Conservation (phyloP, 2,888 invertebrate species). For the Mesoligia furuncula region DNA sequence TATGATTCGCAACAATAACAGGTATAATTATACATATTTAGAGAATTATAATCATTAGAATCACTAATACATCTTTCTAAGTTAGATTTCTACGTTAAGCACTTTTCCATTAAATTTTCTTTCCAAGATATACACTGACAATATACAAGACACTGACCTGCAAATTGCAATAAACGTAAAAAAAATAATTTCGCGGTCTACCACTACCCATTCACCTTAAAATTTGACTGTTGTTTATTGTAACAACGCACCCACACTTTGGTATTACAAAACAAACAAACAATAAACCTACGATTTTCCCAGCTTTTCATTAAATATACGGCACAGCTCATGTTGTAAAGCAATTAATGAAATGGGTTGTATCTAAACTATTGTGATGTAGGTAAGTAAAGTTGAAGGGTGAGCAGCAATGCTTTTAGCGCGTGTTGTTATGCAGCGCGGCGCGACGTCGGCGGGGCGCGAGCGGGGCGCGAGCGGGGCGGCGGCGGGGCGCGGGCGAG, state of each 20-base stretch:
- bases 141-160: no score
- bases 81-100: no score
- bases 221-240: neutral
- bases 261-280: slow-evolving; percentile 32
- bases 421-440: slow-evolving; percentile 73
- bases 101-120: no score
- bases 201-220: no score
- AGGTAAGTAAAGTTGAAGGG: slow-evolving; percentile 59
- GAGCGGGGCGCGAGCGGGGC: slow-evolving; percentile 65
- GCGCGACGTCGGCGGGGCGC: slow-evolving; percentile 52
- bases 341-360: slow-evolving; percentile 60
- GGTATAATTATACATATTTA: no score
- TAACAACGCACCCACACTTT: slow-evolving; percentile 5
- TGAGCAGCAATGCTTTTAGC: slow-evolving; percentile 78
- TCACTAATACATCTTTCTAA: no score
- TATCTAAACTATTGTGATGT: slow-evolving; percentile 59
- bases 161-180: no score
- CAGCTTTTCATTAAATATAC: slow-evolving; percentile 21
- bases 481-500: slow-evolving; percentile 68
- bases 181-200: no score
- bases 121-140: no score
- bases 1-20: no score
- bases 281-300: slow-evolving; percentile 24
- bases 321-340: slow-evolving; percentile 39
- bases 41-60: no score